Evolutionary conservation across 2,113 vertebrate genomes (phyloP).

Genomic region (Myodes glareolus): DNA sequence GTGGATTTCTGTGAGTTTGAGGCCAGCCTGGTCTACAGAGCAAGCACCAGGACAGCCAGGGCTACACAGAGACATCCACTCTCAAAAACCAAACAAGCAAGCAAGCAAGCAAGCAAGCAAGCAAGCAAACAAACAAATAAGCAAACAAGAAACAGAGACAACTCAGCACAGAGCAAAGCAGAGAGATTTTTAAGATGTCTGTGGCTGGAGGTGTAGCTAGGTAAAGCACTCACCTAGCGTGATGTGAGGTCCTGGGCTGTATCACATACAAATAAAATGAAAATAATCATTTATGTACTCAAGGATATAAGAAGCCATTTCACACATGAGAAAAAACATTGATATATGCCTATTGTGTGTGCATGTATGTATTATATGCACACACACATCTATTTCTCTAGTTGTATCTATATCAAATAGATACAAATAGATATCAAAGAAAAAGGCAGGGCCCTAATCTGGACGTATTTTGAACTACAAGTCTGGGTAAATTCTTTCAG

Average conservation of each 20-base stretch:
- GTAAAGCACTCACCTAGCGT: not conserved
- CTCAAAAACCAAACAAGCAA: too few relatives aligned
- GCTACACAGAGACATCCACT: too few relatives aligned
- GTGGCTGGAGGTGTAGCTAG: not conserved
- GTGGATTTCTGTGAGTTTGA: not conserved
- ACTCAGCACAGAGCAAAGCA: not conserved
- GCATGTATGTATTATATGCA: not conserved
- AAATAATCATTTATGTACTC: not conserved
- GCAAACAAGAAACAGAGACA: not conserved
- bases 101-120: too few relatives aligned
- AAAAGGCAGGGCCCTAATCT: not conserved
- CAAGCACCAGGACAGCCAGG: not conserved
- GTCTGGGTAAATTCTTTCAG: not conserved
- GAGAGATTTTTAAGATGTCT: not conserved
- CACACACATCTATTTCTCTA: not conserved
- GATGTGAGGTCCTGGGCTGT: not conserved
- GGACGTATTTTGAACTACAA: not conserved
- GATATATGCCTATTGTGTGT: not conserved
- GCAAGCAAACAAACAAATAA: too few relatives aligned
- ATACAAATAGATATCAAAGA: not conserved
- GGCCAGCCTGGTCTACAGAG: not conserved
- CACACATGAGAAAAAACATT: conserved; percentile 20
- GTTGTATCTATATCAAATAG: not conserved
- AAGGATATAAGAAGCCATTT: conserved; percentile 22
- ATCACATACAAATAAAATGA: not conserved